Percentiles rank a stretch among this genome's conserved stretches.
Evolutionary conservation across 2,888 invertebrate species (phyloP).

Genomic region (Amphimallon solstitiale): DNA sequence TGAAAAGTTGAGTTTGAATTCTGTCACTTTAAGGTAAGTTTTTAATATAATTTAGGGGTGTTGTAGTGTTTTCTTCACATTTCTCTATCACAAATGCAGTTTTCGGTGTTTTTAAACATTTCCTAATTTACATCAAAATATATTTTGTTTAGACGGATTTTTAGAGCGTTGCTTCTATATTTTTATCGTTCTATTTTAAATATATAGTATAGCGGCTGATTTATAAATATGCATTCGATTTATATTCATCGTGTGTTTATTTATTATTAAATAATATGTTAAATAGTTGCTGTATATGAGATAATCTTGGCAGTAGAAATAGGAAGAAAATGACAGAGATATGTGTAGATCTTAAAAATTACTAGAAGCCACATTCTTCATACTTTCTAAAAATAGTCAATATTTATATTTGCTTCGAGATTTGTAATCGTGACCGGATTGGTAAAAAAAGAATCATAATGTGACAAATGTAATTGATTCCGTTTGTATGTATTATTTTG

Average conservation of each 20-base stretch:
- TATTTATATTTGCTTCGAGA: conserved; percentile 43
- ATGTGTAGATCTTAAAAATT: conserved; percentile 38
- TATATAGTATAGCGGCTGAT: conserved; percentile 17
- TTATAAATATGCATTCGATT: conserved; percentile 3
- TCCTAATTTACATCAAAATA: conserved; percentile 18
- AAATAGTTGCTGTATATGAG: conserved; percentile 36
- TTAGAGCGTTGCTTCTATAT: conserved; percentile 24
- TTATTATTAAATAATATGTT: conserved; percentile 36
- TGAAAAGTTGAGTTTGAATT: conserved; percentile 72
- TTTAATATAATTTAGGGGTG: conserved; percentile 19
- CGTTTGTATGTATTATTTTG: conserved; percentile 37
- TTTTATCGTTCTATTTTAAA: conserved; percentile 32
- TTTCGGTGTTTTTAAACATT: not conserved
- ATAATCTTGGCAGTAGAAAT: conserved; percentile 40
- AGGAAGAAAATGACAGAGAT: conserved; percentile 39
- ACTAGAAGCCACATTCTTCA: conserved; percentile 41
- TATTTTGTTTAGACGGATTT: conserved; percentile 17
- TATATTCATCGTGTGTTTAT: conserved; percentile 3
- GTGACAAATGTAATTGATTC: conserved; percentile 32
- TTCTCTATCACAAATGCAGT: not conserved
- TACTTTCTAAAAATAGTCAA: conserved; percentile 48
- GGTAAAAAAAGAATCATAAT: conserved; percentile 21
- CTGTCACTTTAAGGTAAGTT: conserved; percentile 69
- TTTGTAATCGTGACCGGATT: conserved; percentile 13
- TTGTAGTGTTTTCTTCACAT: not conserved